Conservation (phyloP, 1,140 invertebrate species). For the Babylonia areolata region DNA sequence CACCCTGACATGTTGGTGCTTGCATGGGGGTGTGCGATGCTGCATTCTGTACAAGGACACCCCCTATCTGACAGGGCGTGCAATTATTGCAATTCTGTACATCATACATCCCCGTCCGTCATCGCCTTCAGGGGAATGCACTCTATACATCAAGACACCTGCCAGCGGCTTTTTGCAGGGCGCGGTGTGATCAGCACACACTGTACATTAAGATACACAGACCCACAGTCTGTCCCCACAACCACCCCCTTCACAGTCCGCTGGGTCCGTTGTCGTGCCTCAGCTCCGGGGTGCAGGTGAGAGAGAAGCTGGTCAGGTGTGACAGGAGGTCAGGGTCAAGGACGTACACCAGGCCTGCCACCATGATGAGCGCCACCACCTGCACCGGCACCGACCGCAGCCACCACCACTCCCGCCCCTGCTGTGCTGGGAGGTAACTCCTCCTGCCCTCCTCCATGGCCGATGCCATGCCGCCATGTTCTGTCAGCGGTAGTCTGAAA, state of each 20-base stretch:
- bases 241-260: constrained; percentile 74
- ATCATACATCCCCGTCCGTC: too few relatives aligned
- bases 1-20: too few relatives aligned
- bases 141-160: background rate
- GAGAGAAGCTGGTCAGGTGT: constrained; percentile 87
- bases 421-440: background rate
- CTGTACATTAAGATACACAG: background rate
- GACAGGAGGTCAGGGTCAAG: constrained; percentile 86
- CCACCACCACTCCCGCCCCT: constrained; percentile 50
- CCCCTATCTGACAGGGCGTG: too few relatives aligned
- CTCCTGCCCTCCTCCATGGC: background rate
- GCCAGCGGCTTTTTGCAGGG: background rate
- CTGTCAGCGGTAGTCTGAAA: background rate
- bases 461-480: background rate
- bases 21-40: too few relatives aligned
- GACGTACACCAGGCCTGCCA: constrained; percentile 88
- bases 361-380: constrained; percentile 85
- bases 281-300: constrained; percentile 88
- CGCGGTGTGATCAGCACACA: background rate
- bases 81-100: too few relatives aligned
- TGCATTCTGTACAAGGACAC: too few relatives aligned
- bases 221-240: background rate
- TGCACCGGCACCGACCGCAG: constrained; percentile 83
- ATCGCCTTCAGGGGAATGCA: background rate
- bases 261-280: constrained; percentile 90